Base-by-base conservation (phyloP, 2,888 invertebrate species). In the Drosophila crucigera region DNA sequence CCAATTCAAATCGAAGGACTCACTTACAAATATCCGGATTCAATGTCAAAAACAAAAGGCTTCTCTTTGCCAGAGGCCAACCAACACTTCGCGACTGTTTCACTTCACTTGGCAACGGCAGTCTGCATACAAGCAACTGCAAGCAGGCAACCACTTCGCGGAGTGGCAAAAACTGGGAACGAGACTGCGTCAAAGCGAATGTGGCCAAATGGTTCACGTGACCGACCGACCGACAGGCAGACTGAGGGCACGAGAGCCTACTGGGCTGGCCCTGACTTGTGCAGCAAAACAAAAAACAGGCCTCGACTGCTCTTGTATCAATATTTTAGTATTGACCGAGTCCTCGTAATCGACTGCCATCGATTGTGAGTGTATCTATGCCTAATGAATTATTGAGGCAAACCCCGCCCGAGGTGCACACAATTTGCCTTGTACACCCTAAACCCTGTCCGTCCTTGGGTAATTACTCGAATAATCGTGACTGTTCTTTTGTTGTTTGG, bases 271-370 rank as follows among this genome's bases (percentile, higher is more conserved):
- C 64, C 64, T 62, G 75, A 76, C 58, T 79, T 37, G 39, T 43
- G 62, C 55, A 30, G n/a, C 62, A 39, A 59, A 41, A 30, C 5
- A 28, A 11, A 16, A 25, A 25, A 39, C 9, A 4, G 19, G 1
- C 39, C 14, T 30, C 35, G 37, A 28, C 28, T 41, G 16, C 10
- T 9, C 16, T 22, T 55, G 19, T 50, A 66, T 62, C 79, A 80
- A 83, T 83, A 89, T 82, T 88, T 86, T 78, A 90, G 84, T 79
- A 82, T 82, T 84, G 91, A 83, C 76, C 82, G 78, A 76, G 61
- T 76, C 72, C 49, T 65, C 55, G 81, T 85, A 82, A 80, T 88
- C 86, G 89, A 74, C 89, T 77, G 59, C 52, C 81, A 83, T 90
- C 90, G 86, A 89, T 85, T 87, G 79, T 76, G 73, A 19, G 10